Base-by-base conservation (phyloP, 2,888 invertebrate species). In the Automeris io region DNA sequence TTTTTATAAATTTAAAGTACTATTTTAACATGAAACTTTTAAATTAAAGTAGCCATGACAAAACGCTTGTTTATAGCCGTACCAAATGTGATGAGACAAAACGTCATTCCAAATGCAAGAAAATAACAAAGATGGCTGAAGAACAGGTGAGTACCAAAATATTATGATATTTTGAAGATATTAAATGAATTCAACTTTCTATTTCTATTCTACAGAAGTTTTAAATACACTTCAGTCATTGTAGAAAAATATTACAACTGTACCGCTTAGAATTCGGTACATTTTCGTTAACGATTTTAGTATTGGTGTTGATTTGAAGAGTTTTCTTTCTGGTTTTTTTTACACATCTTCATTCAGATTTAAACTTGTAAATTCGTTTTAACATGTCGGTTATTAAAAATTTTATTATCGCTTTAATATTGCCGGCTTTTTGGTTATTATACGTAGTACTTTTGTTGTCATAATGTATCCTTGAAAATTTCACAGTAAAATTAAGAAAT, bases 51-150 rank as follows among this genome's bases (percentile, higher is more conserved):
- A 29, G 5, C 7, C 12, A 29, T 29, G 29, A 16, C 16, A 29
- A n/a, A 19, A n/a, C 5, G 8, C 11, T 32, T 37, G 21, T 12
- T 25, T 8, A 26, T 11, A 25, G 9, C 11, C 5, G 16, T 36
- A 16, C 39, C 35, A 40, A 44, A 42, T 45, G 45, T 37, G 43
- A 39, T 51, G 39, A 41, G 69, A 66, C 68, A 58, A 63, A 78
- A 78, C 75, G 75, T 70, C 60, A 73, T 64, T 71, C 65, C 79
- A 77, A 81, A 81, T 85, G 81, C 75, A 60, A 72, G 79, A 82
- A 78, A 83, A 83, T 81, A 86, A 87, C 83, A 85, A 91, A 91
- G 90, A 92, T 92, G 92, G 91, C 91, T 89, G 92, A 91, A 83
- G 91, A 91, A 90, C 91, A 91, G 91, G 92, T 92, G 89, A 90